Evolutionary conservation across 2,113 vertebrate genomes (phyloP), one percentile per base, ranked within the genome.

Genomic region (Dascyllus trimaculatus): DNA sequence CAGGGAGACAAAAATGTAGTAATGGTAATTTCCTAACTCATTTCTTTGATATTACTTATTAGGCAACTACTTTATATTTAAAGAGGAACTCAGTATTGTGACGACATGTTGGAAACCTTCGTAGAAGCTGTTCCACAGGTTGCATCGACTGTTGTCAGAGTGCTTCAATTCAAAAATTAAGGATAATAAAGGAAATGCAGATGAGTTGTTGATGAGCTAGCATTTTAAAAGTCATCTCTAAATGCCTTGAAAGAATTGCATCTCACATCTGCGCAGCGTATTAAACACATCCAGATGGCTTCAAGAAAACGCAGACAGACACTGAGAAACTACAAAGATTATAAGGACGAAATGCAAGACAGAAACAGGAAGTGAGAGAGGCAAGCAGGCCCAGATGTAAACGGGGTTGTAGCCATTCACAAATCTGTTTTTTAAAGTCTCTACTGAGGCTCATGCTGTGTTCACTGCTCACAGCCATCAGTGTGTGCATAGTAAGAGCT

Each of bases 321-420:
- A 18, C n/a, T n/a, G 14, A 49, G 40, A 17, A 51, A 74, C 63
- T 8, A 64, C 5, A 46, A 72, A 52, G 45, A 73, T 43, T 43
- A 58, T 26, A n/a, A 60, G 46, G 46, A 51, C 22, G 49, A 64
- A 25, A 29, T 14, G 5, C 15, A 38, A 1, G n/a, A 43, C 10
- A 43, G 32, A 51, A 43, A 22, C 19, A 49, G 29, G 22, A 8
- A 59, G 53, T 63, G 18, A 68, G 19, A 53, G 61, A 51, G 8
- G n/a, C 53, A 52, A 35, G 1, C 52, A 52, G 35, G 18, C 14
- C 18, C 11, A 13, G 13, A 57, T 40, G 4, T 32, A 29, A 45
- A 15, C 24, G 43, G 14, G 22, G 29, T 40, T 40, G n/a, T 19
- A 51, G 13, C 22, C 10, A 32, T 48, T 48, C 18, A 19, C 5